phyloP scores from a whole-genome alignment of 2,113 vertebrate genomes.

The Chaetodon auriga region DNA sequence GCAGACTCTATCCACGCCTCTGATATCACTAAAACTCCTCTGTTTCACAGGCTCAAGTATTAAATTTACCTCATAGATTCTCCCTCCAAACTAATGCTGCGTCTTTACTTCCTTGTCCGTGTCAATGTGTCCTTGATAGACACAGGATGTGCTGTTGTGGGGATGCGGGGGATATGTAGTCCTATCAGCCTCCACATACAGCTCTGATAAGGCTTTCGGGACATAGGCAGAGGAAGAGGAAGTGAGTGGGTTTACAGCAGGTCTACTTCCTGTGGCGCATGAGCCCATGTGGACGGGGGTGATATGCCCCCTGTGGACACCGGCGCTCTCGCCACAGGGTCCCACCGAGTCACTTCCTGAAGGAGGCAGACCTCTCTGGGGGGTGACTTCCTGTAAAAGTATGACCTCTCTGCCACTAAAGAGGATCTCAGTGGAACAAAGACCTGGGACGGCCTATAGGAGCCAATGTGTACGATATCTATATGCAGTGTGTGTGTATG shows the following conservation, averaged over 20 bases:
- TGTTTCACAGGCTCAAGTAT: background rate
- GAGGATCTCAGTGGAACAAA: slow-evolving; percentile 85
- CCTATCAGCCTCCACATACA: slow-evolving; percentile 76
- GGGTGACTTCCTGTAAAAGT: slow-evolving; percentile 80
- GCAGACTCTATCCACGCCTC: slow-evolving; percentile 1
- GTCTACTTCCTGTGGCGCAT: slow-evolving; percentile 77
- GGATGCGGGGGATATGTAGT: slow-evolving; percentile 79
- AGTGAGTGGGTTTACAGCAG: slow-evolving; percentile 70
- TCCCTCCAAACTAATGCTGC: slow-evolving; percentile 15
- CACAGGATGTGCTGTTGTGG: slow-evolving; percentile 76
- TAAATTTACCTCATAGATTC: background rate
- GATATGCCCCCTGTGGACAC: slow-evolving; percentile 85
- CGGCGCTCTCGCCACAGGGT: slow-evolving; percentile 49
- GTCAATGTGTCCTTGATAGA: slow-evolving; percentile 68
- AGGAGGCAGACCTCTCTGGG: slow-evolving; percentile 64
- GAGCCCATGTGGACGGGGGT: slow-evolving; percentile 72
- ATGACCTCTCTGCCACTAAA: slow-evolving; percentile 73
- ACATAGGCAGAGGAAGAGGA: slow-evolving; percentile 78
- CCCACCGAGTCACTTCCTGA: slow-evolving; percentile 76
- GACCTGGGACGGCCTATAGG: slow-evolving; percentile 78
- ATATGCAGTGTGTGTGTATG: slow-evolving; percentile 22
- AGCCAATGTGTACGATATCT: slow-evolving; percentile 43
- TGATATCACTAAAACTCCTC: background rate
- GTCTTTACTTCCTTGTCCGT: slow-evolving; percentile 42
- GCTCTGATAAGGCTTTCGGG: slow-evolving; percentile 77